Evolutionary conservation across 1,140 invertebrate genomes (phyloP).

Genomic region (Linepithema humile): DNA sequence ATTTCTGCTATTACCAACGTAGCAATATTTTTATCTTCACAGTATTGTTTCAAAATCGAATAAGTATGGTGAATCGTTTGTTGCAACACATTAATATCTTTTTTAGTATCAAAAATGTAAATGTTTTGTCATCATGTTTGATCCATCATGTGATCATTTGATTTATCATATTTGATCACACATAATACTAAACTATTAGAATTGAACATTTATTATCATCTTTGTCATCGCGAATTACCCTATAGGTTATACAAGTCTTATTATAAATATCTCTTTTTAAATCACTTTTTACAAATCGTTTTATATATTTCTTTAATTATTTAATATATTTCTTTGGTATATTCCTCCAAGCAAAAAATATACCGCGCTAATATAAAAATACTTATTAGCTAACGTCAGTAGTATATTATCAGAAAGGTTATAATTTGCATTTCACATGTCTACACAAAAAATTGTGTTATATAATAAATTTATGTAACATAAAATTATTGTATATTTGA

Average conservation of each 20-base stretch:
- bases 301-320: neutral
- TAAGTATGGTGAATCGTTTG: neutral
- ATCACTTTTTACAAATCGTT: neutral
- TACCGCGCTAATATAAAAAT: neutral
- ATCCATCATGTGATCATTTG: too few relatives aligned
- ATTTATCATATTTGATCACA: too few relatives aligned
- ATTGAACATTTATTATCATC: too few relatives aligned
- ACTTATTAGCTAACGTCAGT: neutral
- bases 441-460: neutral
- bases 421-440: neutral
- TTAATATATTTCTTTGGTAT: neutral
- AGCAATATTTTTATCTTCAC: neutral
- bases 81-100: neutral
- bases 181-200: too few relatives aligned
- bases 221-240: too few relatives aligned
- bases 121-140: too few relatives aligned
- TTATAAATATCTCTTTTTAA: too few relatives aligned
- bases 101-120: too few relatives aligned
- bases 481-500: neutral
- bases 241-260: too few relatives aligned
- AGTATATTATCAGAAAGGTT: neutral
- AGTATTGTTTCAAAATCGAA: neutral
- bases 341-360: neutral
- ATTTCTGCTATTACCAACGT: neutral
- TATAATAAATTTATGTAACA: neutral